These are phyloP conservation scores for Speoplatyrhinus poulsoni DNA, from an alignment of 2,113 vertebrate genomes.

Conservation along the genomic window DNA sequence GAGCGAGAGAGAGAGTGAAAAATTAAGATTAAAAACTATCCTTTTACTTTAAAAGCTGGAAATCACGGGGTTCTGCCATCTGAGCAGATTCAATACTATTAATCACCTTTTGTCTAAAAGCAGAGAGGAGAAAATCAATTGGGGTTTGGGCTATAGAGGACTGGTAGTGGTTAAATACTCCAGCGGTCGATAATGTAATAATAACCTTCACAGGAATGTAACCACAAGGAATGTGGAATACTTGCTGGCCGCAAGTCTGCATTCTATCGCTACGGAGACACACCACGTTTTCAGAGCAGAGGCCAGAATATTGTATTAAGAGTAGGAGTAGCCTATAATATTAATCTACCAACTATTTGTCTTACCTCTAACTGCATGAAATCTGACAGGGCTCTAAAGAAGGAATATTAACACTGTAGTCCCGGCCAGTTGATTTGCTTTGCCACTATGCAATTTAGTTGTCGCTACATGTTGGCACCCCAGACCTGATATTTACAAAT, in stretches of 20 bases:
- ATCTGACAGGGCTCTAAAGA: too few species aligned
- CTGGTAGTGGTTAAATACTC: conserved; percentile 65
- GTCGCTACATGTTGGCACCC: too few species aligned
- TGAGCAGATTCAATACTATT: conserved; percentile 56
- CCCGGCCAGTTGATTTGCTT: too few species aligned
- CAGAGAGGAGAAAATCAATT: conserved; percentile 61
- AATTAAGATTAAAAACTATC: conserved; percentile 41
- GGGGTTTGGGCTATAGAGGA: conserved; percentile 61
- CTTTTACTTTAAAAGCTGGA: conserved; percentile 44
- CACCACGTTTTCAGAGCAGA: too few species aligned
- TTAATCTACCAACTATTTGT: too few species aligned
- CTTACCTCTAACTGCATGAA: too few species aligned
- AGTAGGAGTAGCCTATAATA: too few species aligned
- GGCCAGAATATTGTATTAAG: too few species aligned
- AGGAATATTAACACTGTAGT: too few species aligned
- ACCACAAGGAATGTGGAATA: conserved; percentile 28
- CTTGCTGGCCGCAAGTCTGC: not conserved
- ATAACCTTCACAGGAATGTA: conserved; percentile 58
- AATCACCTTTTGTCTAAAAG: conserved; percentile 51
- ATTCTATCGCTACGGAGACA: not conserved
- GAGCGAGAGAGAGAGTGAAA: not conserved
- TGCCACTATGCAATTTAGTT: too few species aligned
- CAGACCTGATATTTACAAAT: too few species aligned
- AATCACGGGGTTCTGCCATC: conserved; percentile 40
- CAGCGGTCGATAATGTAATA: conserved; percentile 74